Conservation (phyloP, 1,140 invertebrate genomes). For the Drosophila watanabei region DNA sequence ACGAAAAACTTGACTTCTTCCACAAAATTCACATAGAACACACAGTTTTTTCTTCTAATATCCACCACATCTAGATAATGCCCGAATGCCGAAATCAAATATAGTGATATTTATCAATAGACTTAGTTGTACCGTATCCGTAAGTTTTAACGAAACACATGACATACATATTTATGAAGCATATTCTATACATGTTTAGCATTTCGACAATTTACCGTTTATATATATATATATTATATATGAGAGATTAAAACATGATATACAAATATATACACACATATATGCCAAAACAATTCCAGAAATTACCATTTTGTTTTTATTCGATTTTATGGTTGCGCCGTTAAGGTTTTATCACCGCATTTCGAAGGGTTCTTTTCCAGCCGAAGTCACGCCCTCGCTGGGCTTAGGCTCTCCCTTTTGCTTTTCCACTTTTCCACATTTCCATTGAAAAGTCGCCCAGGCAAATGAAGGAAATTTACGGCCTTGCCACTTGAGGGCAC, state of each 20-base stretch:
- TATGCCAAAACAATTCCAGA: conserved; percentile 58
- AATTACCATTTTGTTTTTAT: conserved; percentile 51
- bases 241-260: conserved; percentile 49
- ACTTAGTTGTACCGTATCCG: conserved; percentile 50
- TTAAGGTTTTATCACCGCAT: conserved; percentile 42
- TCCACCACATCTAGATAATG: conserved; percentile 49
- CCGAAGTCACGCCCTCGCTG: conserved; percentile 30
- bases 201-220: conserved; percentile 62
- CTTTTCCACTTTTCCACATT: conserved; percentile 16
- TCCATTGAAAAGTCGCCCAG: conserved; percentile 52
- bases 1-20: conserved; percentile 42
- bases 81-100: conserved; percentile 79
- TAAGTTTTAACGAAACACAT: conserved; percentile 27
- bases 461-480: conserved; percentile 63
- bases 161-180: conserved; percentile 58
- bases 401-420: background rate
- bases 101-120: conserved; percentile 83
- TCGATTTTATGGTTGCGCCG: conserved; percentile 38
- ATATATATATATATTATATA: conserved; percentile 61
- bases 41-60: conserved; percentile 4
- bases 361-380: conserved; percentile 35
- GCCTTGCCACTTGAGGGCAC: conserved; percentile 39
- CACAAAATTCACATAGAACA: conserved; percentile 27
- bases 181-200: conserved; percentile 39
- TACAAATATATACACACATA: conserved; percentile 51